phyloP scores from a whole-genome alignment of 2,888 invertebrate species.

The Pimpla rufipes region DNA sequence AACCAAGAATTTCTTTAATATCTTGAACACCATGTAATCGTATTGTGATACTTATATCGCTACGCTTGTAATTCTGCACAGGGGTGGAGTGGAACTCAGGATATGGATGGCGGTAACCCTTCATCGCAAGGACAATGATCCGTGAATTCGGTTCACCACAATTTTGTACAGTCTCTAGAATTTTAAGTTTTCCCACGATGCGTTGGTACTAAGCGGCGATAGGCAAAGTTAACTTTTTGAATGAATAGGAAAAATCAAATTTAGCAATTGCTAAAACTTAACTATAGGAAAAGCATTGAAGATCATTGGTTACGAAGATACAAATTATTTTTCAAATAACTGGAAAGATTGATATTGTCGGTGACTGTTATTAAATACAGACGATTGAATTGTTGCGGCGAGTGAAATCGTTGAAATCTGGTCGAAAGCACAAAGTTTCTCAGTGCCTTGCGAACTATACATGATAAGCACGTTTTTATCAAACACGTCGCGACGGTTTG shows the following conservation, averaged over 20 bases:
- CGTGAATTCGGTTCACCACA: constrained; percentile 37
- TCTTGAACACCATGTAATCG: not conserved
- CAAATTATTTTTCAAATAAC: not conserved
- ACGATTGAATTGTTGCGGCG: not conserved
- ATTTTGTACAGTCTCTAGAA: constrained; percentile 62
- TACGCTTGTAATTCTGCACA: constrained; percentile 79
- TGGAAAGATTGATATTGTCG: not conserved
- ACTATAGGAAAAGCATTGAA: not conserved
- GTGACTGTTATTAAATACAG: not conserved
- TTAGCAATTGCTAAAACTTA: not conserved
- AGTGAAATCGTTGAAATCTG: constrained; percentile 8
- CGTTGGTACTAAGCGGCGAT: constrained; percentile 2
- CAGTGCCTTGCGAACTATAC: constrained; percentile 59
- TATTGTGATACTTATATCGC: not conserved
- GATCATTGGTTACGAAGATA: not conserved
- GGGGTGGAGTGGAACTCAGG: constrained; percentile 93
- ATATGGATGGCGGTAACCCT: constrained; percentile 93
- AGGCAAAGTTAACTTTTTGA: not conserved
- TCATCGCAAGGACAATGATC: constrained; percentile 67
- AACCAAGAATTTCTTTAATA: not conserved
- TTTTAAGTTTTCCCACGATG: constrained; percentile 30
- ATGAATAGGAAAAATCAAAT: not conserved
- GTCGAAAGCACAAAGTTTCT: constrained; percentile 52
- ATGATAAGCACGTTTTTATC: constrained; percentile 37
- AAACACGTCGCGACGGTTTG: constrained; percentile 12